Evolutionary conservation across 2,888 invertebrate genomes (phyloP).

Genomic region (Eudasyphora cyanicolor): DNA sequence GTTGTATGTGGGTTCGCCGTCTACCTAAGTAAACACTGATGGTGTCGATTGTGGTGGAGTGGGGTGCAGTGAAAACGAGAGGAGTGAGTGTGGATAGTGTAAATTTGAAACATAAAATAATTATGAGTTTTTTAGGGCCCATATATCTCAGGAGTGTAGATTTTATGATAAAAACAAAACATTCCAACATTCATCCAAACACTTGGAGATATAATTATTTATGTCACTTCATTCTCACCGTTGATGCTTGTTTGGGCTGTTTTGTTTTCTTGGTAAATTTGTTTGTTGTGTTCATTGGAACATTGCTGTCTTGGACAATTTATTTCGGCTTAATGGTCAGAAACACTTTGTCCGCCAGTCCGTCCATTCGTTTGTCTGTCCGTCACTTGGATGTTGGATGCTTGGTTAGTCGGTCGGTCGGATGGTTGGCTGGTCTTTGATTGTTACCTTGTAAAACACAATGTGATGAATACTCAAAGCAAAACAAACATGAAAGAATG

Average conservation of each 20-base stretch:
- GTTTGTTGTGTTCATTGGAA: constrained; percentile 43
- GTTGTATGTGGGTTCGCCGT: neutral
- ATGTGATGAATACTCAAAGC: constrained; percentile 52
- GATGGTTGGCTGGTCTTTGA: constrained; percentile 19
- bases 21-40: neutral
- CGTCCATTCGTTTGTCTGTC: neutral
- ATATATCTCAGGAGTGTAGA: constrained; percentile 29
- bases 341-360: constrained; percentile 27
- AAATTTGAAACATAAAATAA: constrained; percentile 32
- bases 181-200: constrained; percentile 28
- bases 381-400: neutral
- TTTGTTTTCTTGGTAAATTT: constrained; percentile 32
- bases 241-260: neutral
- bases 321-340: constrained; percentile 53
- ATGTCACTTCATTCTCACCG: constrained; percentile 40
- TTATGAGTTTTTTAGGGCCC: constrained; percentile 24
- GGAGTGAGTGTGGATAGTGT: constrained; percentile 8
- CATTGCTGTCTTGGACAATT: constrained; percentile 43
- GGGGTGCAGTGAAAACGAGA: too few relatives aligned
- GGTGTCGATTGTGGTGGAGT: neutral
- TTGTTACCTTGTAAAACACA: constrained; percentile 50
- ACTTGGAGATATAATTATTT: constrained; percentile 39
- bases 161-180: constrained; percentile 35
- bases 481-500: constrained; percentile 54
- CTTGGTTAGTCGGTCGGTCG: constrained; percentile 25